phyloP scores from a whole-genome alignment of 2,113 vertebrate genomes.

The Prolemur simus region DNA sequence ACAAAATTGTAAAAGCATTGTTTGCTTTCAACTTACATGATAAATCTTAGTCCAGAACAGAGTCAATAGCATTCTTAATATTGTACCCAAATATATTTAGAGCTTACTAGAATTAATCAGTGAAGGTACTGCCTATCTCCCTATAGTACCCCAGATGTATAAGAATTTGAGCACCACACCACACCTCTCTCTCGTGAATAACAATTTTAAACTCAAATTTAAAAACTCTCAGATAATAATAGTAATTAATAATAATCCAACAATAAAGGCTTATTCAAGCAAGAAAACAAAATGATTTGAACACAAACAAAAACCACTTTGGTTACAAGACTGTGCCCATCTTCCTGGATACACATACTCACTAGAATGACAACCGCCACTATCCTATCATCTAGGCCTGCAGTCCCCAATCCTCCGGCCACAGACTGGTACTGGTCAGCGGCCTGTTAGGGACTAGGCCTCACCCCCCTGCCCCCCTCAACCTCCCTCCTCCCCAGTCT shows the following conservation, averaged over 20 bases:
- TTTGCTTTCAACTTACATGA: background rate
- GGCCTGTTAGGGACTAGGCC: too few species aligned
- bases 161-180: background rate
- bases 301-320: background rate
- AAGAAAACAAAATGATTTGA: background rate
- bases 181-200: background rate
- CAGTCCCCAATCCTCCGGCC: too few species aligned
- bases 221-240: background rate
- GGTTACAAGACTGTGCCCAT: background rate
- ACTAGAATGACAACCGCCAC: background rate
- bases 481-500: too few species aligned
- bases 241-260: background rate
- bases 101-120: background rate
- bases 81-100: background rate
- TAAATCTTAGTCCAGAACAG: background rate
- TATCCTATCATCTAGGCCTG: background rate
- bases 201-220: slow-evolving; percentile 18
- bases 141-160: background rate
- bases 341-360: background rate
- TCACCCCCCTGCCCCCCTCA: too few species aligned
- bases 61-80: background rate
- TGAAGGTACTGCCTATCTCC: background rate
- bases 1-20: background rate
- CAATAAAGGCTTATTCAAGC: background rate
- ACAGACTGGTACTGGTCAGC: too few species aligned